Evolutionary conservation across 2,113 vertebrate species (phyloP).

Genomic region (Enhydra lutris): DNA sequence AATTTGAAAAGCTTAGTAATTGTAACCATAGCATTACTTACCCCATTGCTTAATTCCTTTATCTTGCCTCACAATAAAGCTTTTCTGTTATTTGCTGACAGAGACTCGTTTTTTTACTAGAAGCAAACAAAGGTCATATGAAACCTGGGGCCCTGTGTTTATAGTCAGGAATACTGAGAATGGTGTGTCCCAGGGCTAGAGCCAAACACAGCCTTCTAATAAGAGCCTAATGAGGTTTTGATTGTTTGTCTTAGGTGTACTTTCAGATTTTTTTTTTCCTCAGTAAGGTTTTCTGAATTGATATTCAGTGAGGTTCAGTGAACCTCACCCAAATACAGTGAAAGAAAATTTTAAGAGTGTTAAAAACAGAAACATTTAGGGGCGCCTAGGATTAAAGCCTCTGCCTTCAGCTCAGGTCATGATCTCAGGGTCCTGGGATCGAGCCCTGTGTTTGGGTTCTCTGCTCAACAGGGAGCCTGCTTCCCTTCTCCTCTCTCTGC

Average conservation of each 20-base stretch:
- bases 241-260: neutral
- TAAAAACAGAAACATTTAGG: neutral
- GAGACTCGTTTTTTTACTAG: neutral
- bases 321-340: neutral
- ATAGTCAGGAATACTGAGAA: neutral
- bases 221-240: neutral
- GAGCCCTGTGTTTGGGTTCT: too few species aligned
- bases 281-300: neutral
- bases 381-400: too few species aligned
- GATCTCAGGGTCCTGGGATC: too few species aligned
- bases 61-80: neutral
- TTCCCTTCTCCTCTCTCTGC: too few species aligned
- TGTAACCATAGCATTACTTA: neutral
- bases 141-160: neutral
- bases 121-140: neutral
- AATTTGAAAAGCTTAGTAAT: constrained; percentile 31
- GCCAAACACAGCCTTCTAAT: neutral
- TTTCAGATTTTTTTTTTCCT: neutral
- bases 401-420: too few species aligned
- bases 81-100: neutral
- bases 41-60: neutral
- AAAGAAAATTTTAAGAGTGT: neutral
- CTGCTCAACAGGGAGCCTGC: too few species aligned
- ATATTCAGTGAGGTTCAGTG: neutral
- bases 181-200: neutral